Base-by-base conservation (phyloP, 2,888 invertebrate genomes). In the Drosophila rubida region DNA sequence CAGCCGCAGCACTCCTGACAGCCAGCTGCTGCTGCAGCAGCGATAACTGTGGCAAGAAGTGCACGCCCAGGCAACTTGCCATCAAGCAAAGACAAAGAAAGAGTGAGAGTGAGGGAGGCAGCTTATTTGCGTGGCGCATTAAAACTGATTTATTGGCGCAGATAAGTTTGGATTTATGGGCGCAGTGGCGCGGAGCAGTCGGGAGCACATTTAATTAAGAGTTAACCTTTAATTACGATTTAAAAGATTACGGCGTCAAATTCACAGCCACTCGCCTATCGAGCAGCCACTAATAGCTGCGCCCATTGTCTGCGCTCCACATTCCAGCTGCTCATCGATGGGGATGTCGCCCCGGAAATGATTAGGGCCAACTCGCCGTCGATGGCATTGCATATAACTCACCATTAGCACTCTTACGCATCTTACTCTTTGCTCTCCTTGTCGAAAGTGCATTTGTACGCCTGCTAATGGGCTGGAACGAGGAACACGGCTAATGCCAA, bases 161-260 rank as follows among this genome's bases (percentile, higher is more conserved):
- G 84, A 86, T 86, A 84, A 83, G 67, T 74, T 78, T 78, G 78
- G 68, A 80, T 85, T 85, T 85, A 83, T 85, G n/a, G n/a, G n/a
- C n/a, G n/a, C n/a, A n/a, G n/a, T n/a, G n/a, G n/a, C n/a, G n/a
- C n/a, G n/a, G n/a, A n/a, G n/a, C n/a, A n/a, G n/a, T n/a, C n/a
- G n/a, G n/a, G n/a, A n/a, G n/a, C 19, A 61, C 82, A 71, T 82
- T 84, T 82, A 84, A 82, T 84, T 84, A 84, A 65, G 79, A 73
- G 69, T 75, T 69, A 84, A 75, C 77, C 71, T 82, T 82, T 79
- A 84, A 79, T 81, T 79, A 85, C 85, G 78, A 77, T 85, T 81
- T 73, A 79, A 73, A 69, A 72, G 79, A 82, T 84, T 85, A 79
- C 50, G 65, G 63, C 71, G 77, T 79, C 77, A 75, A 73, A 73